A percentile compares a stretch with the other conserved stretches of the same genome.
Conservation (phyloP, 1,140 invertebrate genomes). For the Thaumatotibia leucotreta region DNA sequence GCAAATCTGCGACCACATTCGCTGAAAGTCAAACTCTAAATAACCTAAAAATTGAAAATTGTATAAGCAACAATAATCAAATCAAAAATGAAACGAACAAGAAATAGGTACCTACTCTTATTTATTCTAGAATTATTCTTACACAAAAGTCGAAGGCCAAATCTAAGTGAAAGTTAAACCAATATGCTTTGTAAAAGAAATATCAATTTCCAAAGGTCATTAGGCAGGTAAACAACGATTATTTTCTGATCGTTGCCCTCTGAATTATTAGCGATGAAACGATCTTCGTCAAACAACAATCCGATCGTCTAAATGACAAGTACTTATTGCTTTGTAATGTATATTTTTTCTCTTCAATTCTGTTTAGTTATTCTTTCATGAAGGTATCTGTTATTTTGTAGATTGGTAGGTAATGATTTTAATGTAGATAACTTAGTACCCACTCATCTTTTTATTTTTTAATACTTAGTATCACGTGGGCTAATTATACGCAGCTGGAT, state of each 20-base stretch:
- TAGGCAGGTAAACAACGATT: neutral
- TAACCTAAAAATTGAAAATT: too few relatives aligned
- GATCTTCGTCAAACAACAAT: neutral
- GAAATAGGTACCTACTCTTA: neutral
- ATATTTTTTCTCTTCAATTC: neutral
- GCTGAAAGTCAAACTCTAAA: too few relatives aligned
- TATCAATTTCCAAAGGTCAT: slow-evolving; percentile 5
- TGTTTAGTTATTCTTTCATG: neutral
- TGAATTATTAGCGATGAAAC: slow-evolving; percentile 10
- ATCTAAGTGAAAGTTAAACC: neutral
- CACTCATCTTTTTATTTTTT: too few relatives aligned
- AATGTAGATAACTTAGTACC: too few relatives aligned
- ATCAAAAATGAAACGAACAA: too few relatives aligned
- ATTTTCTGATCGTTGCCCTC: neutral
- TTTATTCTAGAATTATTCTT: neutral
- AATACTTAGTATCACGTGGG: too few relatives aligned
- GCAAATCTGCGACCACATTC: too few relatives aligned
- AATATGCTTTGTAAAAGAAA: neutral
- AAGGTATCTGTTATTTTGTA: neutral
- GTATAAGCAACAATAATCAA: too few relatives aligned
- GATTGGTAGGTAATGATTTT: neutral
- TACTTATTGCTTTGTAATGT: neutral
- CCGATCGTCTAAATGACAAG: neutral
- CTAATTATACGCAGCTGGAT: too few relatives aligned
- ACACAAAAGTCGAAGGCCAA: neutral